Evolutionary conservation across 2,888 invertebrate genomes (phyloP).

Genomic region (Heliconius charithonia): DNA sequence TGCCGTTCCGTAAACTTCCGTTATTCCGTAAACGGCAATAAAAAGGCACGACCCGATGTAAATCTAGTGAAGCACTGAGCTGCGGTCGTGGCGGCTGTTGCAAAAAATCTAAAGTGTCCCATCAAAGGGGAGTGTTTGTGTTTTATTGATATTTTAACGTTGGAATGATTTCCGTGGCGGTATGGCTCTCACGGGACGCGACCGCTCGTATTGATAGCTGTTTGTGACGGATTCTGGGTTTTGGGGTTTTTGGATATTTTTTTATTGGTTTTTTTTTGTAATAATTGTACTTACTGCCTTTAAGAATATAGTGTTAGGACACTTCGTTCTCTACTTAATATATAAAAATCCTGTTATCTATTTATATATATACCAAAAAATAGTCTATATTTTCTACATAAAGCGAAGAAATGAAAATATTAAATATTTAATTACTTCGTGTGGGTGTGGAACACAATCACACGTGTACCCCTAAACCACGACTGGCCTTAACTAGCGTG

Average conservation of each 20-base stretch:
- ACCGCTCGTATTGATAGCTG: slow-evolving; percentile 75
- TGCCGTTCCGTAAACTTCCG: slow-evolving; percentile 46
- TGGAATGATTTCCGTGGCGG: slow-evolving; percentile 78
- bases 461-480: no score
- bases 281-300: no score
- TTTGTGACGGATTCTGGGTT: slow-evolving; percentile 60
- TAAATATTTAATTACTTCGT: no score
- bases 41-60: slow-evolving; percentile 76
- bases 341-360: no score
- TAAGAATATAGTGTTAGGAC: no score
- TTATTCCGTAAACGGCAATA: slow-evolving; percentile 64
- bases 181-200: slow-evolving; percentile 73
- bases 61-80: slow-evolving; percentile 65
- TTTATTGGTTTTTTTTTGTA: neutral
- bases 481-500: no score
- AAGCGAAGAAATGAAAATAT: no score
- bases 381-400: no score
- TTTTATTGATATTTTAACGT: slow-evolving; percentile 83
- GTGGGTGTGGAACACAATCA: no score
- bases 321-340: no score
- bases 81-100: slow-evolving; percentile 66
- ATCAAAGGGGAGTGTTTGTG: slow-evolving; percentile 73
- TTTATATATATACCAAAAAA: no score
- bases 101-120: slow-evolving; percentile 77
- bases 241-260: neutral